Conservation (phyloP, 2,797 vertebrate genomes). For the Microchirus variegatus region DNA sequence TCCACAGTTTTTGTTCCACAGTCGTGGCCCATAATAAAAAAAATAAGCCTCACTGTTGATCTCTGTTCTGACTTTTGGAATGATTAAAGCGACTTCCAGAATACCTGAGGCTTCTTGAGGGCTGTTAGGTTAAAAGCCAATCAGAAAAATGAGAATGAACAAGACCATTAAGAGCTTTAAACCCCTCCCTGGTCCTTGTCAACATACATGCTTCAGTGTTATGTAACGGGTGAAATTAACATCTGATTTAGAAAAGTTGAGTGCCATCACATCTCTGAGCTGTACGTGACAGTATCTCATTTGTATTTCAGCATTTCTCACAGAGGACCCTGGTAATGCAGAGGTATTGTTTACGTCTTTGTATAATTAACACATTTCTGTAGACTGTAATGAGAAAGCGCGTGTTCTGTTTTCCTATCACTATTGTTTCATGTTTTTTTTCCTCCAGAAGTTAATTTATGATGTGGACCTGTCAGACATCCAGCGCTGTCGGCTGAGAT, state of each 20-base stretch:
- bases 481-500: slow-evolving; percentile 80
- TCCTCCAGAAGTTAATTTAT: slow-evolving; percentile 5
- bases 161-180: no score
- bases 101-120: no score
- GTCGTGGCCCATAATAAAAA: no score
- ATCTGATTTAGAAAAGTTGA: not conserved
- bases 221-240: rapidly evolving
- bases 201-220: not conserved
- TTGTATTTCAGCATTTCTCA: slow-evolving; percentile 32
- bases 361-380: not conserved
- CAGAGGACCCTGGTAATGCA: slow-evolving; percentile 22
- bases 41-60: no score
- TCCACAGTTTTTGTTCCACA: no score
- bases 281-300: not conserved
- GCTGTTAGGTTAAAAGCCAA: no score
- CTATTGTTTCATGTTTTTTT: not conserved
- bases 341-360: slow-evolving; percentile 47
- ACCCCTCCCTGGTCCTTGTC: no score
- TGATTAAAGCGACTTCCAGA: no score
- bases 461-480: slow-evolving; percentile 76
- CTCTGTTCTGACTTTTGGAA: no score
- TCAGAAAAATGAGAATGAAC: no score
- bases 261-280: not conserved
- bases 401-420: not conserved
- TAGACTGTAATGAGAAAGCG: not conserved